phyloP scores from a whole-genome alignment of 2,113 vertebrate species.

The Coryphaenoides rupestris region DNA sequence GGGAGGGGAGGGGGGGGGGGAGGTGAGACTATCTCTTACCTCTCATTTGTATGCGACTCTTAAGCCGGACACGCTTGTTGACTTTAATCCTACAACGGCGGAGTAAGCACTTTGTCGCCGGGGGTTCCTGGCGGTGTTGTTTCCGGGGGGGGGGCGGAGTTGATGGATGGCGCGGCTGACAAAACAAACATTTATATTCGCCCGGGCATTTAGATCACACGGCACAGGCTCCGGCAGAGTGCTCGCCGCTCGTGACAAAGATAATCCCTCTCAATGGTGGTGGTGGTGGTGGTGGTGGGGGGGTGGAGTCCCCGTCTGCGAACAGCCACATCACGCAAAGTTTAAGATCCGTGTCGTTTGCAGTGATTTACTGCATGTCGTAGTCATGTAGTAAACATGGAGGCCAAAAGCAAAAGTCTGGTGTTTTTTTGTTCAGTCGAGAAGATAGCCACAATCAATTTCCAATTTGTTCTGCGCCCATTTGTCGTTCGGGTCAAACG shows the following conservation, averaged over 20 bases:
- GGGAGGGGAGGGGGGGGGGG: too few species aligned
- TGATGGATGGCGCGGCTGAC: slow-evolving; percentile 64
- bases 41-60: slow-evolving; percentile 46
- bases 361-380: too few species aligned
- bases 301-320: slow-evolving; percentile 36
- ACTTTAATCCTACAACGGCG: slow-evolving; percentile 52
- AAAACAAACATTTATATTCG: slow-evolving; percentile 69
- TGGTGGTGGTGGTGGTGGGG: too few species aligned
- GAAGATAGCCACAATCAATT: too few species aligned
- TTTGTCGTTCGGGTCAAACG: too few species aligned
- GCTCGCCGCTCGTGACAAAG: slow-evolving; percentile 65
- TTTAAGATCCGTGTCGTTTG: slow-evolving; percentile 8
- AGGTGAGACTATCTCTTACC: slow-evolving; percentile 25
- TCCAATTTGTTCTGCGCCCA: too few species aligned
- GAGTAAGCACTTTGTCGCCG: slow-evolving; percentile 47
- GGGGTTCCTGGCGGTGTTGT: slow-evolving; percentile 26
- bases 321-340: slow-evolving; percentile 17
- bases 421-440: too few species aligned
- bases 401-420: background rate
- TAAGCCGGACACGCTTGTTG: slow-evolving; percentile 50
- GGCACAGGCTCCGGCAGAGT: slow-evolving; percentile 55
- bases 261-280: slow-evolving; percentile 57
- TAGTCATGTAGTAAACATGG: slow-evolving; percentile 10
- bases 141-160: too few species aligned
- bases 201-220: slow-evolving; percentile 56